Evolutionary conservation across 2,888 invertebrate genomes (phyloP).

Genomic region (Sturmia bella): DNA sequence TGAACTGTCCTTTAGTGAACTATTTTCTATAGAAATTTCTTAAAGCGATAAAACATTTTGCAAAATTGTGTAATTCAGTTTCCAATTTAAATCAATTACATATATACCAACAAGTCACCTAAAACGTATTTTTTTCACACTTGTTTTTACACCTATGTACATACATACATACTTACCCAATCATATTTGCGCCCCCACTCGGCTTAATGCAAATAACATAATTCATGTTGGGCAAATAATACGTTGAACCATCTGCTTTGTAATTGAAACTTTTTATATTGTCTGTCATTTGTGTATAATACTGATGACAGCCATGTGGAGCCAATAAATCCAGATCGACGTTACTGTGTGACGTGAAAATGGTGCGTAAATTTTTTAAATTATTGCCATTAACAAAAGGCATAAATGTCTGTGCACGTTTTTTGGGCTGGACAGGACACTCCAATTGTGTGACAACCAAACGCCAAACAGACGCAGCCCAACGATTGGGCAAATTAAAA

Average conservation of each 20-base stretch:
- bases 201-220: slow-evolving; percentile 86
- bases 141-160: too few species aligned
- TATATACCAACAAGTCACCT: too few species aligned
- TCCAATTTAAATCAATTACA: background rate
- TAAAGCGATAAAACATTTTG: too few species aligned
- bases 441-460: slow-evolving; percentile 85
- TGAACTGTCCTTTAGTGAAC: too few species aligned
- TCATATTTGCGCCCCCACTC: slow-evolving; percentile 73
- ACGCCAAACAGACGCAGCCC: slow-evolving; percentile 82
- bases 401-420: slow-evolving; percentile 57
- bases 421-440: slow-evolving; percentile 78
- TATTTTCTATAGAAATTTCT: too few species aligned
- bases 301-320: slow-evolving; percentile 87
- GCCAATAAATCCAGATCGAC: slow-evolving; percentile 81
- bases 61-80: background rate
- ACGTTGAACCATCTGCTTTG: slow-evolving; percentile 82
- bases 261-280: slow-evolving; percentile 85
- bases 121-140: too few species aligned
- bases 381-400: slow-evolving; percentile 72
- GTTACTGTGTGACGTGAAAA: slow-evolving; percentile 74
- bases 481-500: slow-evolving; percentile 82
- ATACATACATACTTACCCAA: slow-evolving; percentile 74
- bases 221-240: slow-evolving; percentile 83
- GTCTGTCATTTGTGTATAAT: slow-evolving; percentile 84
- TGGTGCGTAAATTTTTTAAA: slow-evolving; percentile 75